Evolutionary conservation across 2,888 invertebrate genomes (phyloP).

Genomic region (Cheilosia variabilis): DNA sequence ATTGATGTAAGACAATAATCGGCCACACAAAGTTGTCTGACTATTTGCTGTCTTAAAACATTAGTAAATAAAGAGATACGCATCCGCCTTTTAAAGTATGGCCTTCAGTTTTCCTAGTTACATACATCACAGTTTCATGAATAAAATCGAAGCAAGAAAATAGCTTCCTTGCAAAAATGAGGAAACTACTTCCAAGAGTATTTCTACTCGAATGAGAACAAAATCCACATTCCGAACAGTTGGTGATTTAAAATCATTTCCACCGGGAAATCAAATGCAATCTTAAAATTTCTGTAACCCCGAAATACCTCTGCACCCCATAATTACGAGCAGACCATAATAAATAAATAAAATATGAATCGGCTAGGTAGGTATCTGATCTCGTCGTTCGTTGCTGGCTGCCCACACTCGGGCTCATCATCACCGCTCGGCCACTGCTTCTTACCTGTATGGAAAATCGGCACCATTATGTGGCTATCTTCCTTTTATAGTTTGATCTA

Average conservation of each 20-base stretch:
- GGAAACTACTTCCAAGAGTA: no score
- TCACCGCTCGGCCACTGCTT: background rate
- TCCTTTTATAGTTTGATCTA: constrained; percentile 26
- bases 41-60: no score
- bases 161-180: no score
- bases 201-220: no score
- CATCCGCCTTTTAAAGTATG: no score
- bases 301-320: background rate
- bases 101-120: no score
- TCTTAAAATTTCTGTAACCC: background rate
- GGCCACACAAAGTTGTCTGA: no score
- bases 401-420: background rate
- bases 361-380: constrained; percentile 5
- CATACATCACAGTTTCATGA: no score
- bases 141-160: no score
- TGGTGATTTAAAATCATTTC: background rate
- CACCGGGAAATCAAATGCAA: background rate
- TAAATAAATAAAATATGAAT: constrained; percentile 24
- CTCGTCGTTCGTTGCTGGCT: background rate
- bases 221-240: no score
- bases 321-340: constrained; percentile 25
- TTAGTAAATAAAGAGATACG: no score
- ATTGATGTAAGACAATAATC: no score
- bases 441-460: constrained; percentile 31
- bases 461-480: constrained; percentile 14